Evolutionary conservation across 2,113 vertebrate genomes (phyloP).

Genomic region (Ellobius talpinus): DNA sequence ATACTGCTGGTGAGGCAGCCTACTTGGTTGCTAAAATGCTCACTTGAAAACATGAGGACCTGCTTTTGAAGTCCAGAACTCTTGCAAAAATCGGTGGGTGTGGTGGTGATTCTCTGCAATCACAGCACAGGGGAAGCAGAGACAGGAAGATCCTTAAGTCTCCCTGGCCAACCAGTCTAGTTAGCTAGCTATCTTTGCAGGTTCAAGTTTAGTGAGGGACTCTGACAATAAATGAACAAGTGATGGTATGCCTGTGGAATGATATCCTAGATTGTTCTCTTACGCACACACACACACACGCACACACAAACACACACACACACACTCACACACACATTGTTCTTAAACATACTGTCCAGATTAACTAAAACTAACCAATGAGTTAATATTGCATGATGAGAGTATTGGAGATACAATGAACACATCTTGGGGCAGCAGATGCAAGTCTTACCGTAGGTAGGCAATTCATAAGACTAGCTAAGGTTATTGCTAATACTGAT

Average conservation of each 20-base stretch:
- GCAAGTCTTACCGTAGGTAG: background rate
- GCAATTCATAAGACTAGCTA: conserved; percentile 12
- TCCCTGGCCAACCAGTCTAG: background rate
- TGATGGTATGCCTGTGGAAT: background rate
- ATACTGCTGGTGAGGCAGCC: background rate
- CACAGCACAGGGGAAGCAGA: background rate
- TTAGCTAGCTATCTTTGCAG: background rate
- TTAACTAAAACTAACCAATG: background rate
- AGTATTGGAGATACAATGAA: background rate
- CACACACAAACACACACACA: background rate
- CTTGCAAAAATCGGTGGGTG: background rate
- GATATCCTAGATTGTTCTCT: background rate
- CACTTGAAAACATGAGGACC: background rate
- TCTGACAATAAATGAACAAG: background rate
- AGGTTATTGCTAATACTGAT: background rate
- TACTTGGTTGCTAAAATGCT: background rate
- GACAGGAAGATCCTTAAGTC: background rate
- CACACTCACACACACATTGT: background rate
- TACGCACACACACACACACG: background rate
- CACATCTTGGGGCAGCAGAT: background rate
- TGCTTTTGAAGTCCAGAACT: background rate
- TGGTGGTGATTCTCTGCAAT: background rate
- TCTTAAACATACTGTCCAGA: background rate
- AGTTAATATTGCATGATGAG: background rate
- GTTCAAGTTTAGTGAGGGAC: background rate